Evolutionary conservation across 1,140 invertebrate genomes (phyloP), one percentile per base, ranked within the genome.

Genomic region (Radopholus similis): DNA sequence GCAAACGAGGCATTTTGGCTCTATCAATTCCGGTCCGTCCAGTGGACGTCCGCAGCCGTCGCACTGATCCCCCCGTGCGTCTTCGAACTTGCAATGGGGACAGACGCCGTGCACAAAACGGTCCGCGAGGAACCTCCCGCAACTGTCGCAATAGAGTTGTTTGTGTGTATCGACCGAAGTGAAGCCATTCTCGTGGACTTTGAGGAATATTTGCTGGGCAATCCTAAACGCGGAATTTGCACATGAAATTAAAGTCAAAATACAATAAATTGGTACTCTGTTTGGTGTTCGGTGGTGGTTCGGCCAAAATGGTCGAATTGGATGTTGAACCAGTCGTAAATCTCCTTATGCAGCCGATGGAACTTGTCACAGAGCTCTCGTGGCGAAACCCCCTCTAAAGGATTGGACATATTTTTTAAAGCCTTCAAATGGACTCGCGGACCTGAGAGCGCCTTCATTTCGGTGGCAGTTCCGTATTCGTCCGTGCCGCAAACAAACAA

Each of bases 401-500:
- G 34, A 2, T 5, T n/a, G 15, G 13, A 47, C 35, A 37, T 35
- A 2, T 15, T 37, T 58, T 58, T 40, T 1, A 58, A 58, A 58
- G 15, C 9, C n/a, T 13, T 35, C 11, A 1, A 18, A 4, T 30
- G 21, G 21, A 15, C 26, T 42, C 23, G n/a, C n/a, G n/a, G 18
- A 62, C 59, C 59, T 89, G 85, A 96, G 92, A 82, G 77, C 0
- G 95, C 96, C 84, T 98, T 98, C 6, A 94, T 97, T 86, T 99
- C 96, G 0, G 96, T 99, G 0, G 96, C 95, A 2, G 96, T 99
- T 4, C 96, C 96, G 83, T 99, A 98, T 83, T 99, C 96, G 84
- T 99, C 96, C 0, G 96, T 99, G 9, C 96, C 96, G 84, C 90
- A 91, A 66, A 99, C 88, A 74, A 89, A 95, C 0, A 99, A 82